A percentile compares a stretch with the other conserved stretches of the same genome.
phyloP scores from a whole-genome alignment of 2,113 vertebrate species.

The Mormoops blainvillei region DNA sequence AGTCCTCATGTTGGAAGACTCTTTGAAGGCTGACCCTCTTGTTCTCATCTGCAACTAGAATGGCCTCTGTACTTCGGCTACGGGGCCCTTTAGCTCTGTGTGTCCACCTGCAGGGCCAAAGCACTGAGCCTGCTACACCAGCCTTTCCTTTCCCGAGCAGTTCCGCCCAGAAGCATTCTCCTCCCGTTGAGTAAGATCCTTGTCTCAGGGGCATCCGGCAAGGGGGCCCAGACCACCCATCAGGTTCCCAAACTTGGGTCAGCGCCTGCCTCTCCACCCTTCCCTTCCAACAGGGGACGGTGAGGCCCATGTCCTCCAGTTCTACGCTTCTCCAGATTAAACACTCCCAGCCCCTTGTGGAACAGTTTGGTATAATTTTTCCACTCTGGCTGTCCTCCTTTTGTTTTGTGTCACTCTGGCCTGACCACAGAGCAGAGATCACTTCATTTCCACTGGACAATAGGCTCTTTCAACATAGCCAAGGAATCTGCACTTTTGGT shows the following conservation, averaged over 20 bases:
- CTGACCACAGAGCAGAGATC: background rate
- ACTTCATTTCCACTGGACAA: background rate
- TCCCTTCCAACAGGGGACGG: background rate
- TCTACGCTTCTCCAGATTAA: background rate
- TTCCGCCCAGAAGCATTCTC: no score
- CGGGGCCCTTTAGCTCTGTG: background rate
- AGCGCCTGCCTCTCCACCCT: background rate
- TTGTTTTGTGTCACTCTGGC: background rate
- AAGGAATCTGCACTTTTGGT: background rate
- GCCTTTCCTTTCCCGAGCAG: background rate
- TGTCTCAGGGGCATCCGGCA: background rate
- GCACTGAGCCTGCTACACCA: background rate
- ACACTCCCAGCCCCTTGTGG: background rate
- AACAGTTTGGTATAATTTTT: background rate
- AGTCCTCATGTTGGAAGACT: background rate
- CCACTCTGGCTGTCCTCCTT: background rate
- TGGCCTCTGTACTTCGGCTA: background rate
- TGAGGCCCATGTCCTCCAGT: rapidly evolving
- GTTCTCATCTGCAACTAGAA: background rate
- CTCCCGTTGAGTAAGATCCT: background rate
- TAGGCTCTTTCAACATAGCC: background rate
- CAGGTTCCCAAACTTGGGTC: background rate
- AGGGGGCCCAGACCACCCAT: background rate
- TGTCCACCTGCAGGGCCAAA: background rate
- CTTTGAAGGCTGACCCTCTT: background rate